Percentiles rank a stretch among this genome's conserved stretches.
These are phyloP conservation scores for Mellilla xanthometata DNA, from an alignment of 2,888 invertebrate genomes.

Conservation along the genomic window DNA sequence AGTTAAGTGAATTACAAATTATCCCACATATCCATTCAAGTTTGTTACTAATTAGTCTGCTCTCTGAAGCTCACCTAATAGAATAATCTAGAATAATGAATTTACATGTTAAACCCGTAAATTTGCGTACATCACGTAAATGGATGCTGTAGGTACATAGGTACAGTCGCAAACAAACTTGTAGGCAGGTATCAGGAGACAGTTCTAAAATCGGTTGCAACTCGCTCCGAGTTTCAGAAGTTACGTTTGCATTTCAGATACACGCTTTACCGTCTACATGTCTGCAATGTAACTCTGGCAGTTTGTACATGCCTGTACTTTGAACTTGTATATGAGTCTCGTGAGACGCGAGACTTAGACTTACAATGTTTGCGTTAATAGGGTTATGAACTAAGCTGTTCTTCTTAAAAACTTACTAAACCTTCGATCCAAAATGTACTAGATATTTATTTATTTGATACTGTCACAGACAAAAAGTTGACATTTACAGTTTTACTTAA, in stretches of 20 bases:
- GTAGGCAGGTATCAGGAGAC: conserved; percentile 41
- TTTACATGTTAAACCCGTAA: conserved; percentile 14
- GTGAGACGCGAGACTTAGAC: conserved; percentile 23
- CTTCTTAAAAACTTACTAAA: too few relatives aligned
- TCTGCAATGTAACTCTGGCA: conserved; percentile 27
- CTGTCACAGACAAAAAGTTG: too few relatives aligned
- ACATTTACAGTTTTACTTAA: too few relatives aligned
- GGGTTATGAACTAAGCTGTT: background rate
- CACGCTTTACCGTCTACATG: conserved; percentile 25
- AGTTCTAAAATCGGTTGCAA: conserved; percentile 63
- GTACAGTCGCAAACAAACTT: conserved; percentile 13
- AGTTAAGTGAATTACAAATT: too few relatives aligned
- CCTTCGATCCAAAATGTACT: too few relatives aligned
- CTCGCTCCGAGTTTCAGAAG: conserved; percentile 43
- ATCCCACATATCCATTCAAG: too few relatives aligned
- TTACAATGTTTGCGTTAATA: conserved; percentile 6
- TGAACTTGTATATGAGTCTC: conserved; percentile 34
- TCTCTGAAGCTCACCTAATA: conserved; percentile 1
- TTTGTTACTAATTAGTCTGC: too few relatives aligned
- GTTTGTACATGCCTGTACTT: conserved; percentile 29
- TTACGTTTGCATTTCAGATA: conserved; percentile 41
- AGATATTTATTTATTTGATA: too few relatives aligned
- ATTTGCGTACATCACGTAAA: conserved; percentile 6
- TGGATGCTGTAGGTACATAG: background rate
- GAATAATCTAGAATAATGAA: conserved; percentile 30